phyloP scores from a whole-genome alignment of 1,140 invertebrate genomes.

The Cydia strobilella region DNA sequence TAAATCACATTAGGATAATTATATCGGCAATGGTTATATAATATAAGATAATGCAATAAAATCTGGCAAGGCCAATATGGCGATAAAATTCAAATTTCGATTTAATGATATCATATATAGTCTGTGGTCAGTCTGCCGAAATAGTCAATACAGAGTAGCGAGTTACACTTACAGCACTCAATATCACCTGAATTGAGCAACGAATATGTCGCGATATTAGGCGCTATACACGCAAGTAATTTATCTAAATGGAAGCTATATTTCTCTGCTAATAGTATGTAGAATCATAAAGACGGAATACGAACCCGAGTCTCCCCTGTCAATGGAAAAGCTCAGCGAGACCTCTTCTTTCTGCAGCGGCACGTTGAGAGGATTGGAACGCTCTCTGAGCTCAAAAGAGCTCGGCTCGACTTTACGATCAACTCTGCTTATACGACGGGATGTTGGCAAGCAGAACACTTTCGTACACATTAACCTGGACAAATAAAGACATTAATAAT shows the following conservation, averaged over 20 bases:
- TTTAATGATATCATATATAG: neutral
- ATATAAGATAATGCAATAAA: no score
- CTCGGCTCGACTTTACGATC: constrained; percentile 48
- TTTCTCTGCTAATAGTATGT: neutral
- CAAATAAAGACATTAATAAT: constrained; percentile 32
- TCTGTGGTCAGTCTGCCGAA: no score
- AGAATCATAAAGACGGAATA: neutral
- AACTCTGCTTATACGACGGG: constrained; percentile 63
- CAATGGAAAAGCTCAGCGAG: constrained; percentile 68
- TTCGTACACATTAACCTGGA: constrained; percentile 85
- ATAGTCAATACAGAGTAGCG: no score
- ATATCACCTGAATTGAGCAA: no score
- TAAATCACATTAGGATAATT: no score
- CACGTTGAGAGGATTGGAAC: constrained; percentile 54
- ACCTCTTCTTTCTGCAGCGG: constrained; percentile 63
- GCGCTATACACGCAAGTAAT: no score
- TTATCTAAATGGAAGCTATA: no score
- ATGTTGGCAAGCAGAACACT: constrained; percentile 82
- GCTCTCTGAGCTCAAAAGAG: constrained; percentile 42
- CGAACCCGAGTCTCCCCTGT: constrained; percentile 74
- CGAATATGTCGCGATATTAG: no score
- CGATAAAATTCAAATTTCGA: neutral
- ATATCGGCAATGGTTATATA: no score
- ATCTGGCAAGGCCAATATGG: no score
- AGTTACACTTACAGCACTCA: neutral